Conservation (phyloP, 2,888 invertebrate genomes). For the Euphydryas editha region DNA sequence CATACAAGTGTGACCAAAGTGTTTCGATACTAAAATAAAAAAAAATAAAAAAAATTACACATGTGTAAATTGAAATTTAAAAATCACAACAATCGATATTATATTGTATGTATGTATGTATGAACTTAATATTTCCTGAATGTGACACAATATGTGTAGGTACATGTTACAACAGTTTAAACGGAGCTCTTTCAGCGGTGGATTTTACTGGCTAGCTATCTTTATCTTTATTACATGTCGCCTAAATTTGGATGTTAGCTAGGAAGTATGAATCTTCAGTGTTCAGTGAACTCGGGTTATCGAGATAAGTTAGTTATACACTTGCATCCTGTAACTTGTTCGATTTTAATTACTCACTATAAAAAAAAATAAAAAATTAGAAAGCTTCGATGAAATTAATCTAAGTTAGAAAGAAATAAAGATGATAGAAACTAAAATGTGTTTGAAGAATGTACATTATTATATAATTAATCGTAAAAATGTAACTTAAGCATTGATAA, state of each 20-base stretch:
- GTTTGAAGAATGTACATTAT: too few relatives aligned
- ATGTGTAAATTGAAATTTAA: too few relatives aligned
- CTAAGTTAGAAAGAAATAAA: too few relatives aligned
- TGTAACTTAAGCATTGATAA: too few relatives aligned
- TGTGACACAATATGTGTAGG: not conserved
- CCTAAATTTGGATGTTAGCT: constrained; percentile 57
- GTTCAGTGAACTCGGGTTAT: constrained; percentile 65
- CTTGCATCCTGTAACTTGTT: constrained; percentile 37
- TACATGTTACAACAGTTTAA: not conserved
- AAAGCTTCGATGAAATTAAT: too few relatives aligned
- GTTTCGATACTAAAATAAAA: too few relatives aligned
- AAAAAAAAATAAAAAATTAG: too few relatives aligned
- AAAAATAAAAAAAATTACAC: too few relatives aligned
- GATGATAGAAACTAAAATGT: too few relatives aligned
- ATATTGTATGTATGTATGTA: not conserved
- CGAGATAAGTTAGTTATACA: constrained; percentile 51
- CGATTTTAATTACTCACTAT: constrained; percentile 31
- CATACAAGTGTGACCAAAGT: too few relatives aligned
- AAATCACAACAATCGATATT: too few relatives aligned
- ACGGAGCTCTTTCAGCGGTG: constrained; percentile 19
- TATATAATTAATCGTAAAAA: too few relatives aligned
- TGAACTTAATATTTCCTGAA: not conserved
- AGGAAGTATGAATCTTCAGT: constrained; percentile 52
- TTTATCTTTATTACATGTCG: constrained; percentile 55
- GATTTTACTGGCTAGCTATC: constrained; percentile 21